These are phyloP conservation scores for Scleropages formosus DNA, from an alignment of 2,797 vertebrate species.

Conservation along the genomic window DNA sequence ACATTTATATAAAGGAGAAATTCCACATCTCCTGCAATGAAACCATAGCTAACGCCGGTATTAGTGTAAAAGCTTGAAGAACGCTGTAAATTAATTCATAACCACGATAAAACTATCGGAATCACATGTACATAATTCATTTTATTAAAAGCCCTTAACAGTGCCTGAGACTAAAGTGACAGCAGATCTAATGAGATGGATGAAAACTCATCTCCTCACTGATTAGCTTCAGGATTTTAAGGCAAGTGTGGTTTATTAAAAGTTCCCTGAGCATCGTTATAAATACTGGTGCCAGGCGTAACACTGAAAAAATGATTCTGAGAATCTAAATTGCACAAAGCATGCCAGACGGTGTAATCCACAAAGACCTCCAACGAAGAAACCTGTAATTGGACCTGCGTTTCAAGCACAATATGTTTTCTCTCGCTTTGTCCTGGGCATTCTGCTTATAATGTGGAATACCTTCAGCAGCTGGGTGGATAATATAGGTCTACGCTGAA, in stretches of 20 bases:
- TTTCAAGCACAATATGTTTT: neutral
- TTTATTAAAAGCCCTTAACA: slow-evolving; percentile 4
- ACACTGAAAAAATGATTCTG: neutral
- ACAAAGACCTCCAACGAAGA: neutral
- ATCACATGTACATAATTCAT: too few species aligned
- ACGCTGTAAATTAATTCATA: too few species aligned
- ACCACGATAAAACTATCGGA: too few species aligned
- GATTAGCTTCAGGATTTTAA: slow-evolving; percentile 11
- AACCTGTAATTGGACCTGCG: neutral
- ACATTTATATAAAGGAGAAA: too few species aligned
- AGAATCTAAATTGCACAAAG: neutral
- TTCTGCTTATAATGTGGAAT: slow-evolving; percentile 7
- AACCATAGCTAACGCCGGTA: too few species aligned
- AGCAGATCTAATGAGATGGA: neutral
- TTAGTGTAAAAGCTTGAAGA: too few species aligned
- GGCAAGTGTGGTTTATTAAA: slow-evolving; percentile 4
- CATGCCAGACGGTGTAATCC: neutral
- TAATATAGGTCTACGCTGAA: neutral
- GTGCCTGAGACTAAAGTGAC: slow-evolving; percentile 1
- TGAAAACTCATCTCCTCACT: neutral
- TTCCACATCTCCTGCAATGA: too few species aligned
- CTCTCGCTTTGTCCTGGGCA: neutral
- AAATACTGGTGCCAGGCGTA: neutral
- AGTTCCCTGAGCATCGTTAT: neutral
- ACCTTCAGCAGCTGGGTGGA: neutral